Percentiles rank a stretch among this genome's conserved stretches.
These are phyloP conservation scores for Eulemur rubriventer DNA, from an alignment of 2,797 vertebrate species.

Conservation along the genomic window DNA sequence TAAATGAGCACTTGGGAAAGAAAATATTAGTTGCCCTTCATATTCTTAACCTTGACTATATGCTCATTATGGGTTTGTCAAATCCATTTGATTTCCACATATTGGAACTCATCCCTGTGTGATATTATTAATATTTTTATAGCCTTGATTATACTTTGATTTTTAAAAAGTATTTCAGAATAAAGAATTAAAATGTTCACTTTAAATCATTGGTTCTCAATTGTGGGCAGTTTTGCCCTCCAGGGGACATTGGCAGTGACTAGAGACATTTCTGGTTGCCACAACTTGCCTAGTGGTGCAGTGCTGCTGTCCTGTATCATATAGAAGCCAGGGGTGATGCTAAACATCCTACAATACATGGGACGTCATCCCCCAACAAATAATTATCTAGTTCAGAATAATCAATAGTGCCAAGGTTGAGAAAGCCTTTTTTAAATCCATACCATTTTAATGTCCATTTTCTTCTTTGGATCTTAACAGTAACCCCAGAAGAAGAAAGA, in stretches of 20 bases:
- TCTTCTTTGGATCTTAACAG: conserved; percentile 33
- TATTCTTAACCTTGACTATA: background rate
- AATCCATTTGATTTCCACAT: background rate
- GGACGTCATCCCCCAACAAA: background rate
- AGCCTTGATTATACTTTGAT: background rate
- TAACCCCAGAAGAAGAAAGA: conserved; percentile 16
- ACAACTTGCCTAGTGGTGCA: background rate
- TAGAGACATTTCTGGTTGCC: background rate
- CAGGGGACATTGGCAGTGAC: background rate
- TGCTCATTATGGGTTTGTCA: background rate
- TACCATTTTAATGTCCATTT: background rate
- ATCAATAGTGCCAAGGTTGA: background rate
- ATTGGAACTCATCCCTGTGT: background rate
- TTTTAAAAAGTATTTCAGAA: conserved; percentile 17
- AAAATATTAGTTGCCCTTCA: background rate
- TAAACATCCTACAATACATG: background rate
- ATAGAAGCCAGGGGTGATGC: background rate
- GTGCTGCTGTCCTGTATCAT: background rate
- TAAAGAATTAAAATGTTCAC: conserved; percentile 28
- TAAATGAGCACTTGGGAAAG: background rate
- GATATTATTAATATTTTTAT: conserved; percentile 36
- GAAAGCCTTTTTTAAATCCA: conserved; percentile 11
- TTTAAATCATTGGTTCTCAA: conserved; percentile 12
- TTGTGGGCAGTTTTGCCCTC: background rate
- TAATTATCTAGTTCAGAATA: background rate